Percentiles rank a stretch among this genome's conserved stretches.
These are phyloP conservation scores for Siniperca knerii DNA, from an alignment of 2,113 vertebrate species.

Conservation along the genomic window DNA sequence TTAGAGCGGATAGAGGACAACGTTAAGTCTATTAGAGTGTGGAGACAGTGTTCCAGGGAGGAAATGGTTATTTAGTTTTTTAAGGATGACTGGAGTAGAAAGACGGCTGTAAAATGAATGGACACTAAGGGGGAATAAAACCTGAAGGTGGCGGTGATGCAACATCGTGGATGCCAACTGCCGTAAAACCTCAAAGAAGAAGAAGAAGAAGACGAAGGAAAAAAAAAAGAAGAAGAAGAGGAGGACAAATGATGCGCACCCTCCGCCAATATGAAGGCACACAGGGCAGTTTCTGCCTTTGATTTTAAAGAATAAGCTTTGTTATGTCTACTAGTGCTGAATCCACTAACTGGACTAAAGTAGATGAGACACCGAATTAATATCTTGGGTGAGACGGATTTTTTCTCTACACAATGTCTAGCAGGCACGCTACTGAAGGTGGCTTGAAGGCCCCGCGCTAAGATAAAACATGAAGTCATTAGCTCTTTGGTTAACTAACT, in stretches of 20 bases:
- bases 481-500: conserved; percentile 29
- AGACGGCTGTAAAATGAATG: no score
- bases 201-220: no score
- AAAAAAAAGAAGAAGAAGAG: conserved; percentile 43
- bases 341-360: conserved; percentile 69
- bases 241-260: conserved; percentile 13
- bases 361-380: conserved; percentile 79
- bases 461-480: conserved; percentile 25
- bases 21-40: no score
- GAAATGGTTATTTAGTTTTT: no score
- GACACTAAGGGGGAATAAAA: no score
- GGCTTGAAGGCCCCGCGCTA: conserved; percentile 50
- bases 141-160: no score
- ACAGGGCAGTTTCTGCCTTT: conserved; percentile 70
- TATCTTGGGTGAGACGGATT: conserved; percentile 79
- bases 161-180: no score
- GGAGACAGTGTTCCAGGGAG: no score
- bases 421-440: not conserved
- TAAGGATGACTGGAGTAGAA: no score
- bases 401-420: not conserved
- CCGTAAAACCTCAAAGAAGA: no score
- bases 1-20: no score
- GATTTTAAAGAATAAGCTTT: conserved; percentile 70
- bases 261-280: conserved; percentile 80
- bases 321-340: conserved; percentile 60